A percentile compares a stretch with the other conserved stretches of the same genome.
phyloP scores from a whole-genome alignment of 1,140 invertebrate species.

The Aphaenogaster floridana region DNA sequence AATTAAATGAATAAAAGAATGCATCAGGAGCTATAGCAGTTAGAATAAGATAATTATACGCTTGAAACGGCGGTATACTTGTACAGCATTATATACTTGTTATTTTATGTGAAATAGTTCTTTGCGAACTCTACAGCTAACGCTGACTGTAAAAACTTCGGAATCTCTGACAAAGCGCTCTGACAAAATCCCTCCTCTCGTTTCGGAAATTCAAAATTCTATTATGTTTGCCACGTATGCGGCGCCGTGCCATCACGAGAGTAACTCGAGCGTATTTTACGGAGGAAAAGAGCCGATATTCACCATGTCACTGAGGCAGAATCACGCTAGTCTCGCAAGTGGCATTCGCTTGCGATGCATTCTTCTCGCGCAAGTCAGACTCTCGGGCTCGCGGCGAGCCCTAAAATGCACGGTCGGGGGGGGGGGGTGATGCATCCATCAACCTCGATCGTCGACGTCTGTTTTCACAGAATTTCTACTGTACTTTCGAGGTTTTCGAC shows the following conservation, averaged over 20 bases:
- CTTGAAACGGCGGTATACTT: not conserved
- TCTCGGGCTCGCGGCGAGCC: constrained; percentile 7
- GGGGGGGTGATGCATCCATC: constrained; percentile 14
- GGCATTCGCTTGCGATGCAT: constrained; percentile 51
- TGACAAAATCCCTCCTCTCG: not conserved
- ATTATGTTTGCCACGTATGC: constrained; percentile 50
- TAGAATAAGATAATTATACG: not conserved
- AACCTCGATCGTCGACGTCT: constrained; percentile 51
- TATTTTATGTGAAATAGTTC: not conserved
- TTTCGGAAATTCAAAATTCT: constrained; percentile 51
- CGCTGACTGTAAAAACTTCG: constrained; percentile 19
- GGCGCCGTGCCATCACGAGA: not conserved
- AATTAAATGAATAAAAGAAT: constrained; percentile 25
- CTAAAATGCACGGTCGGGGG: constrained; percentile 13
- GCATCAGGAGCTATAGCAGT: not conserved
- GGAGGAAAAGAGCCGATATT: constrained; percentile 26
- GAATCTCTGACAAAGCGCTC: constrained; percentile 25
- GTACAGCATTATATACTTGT: not conserved
- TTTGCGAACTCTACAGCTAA: not conserved
- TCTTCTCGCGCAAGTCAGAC: constrained; percentile 12
- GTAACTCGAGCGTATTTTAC: constrained; percentile 51
- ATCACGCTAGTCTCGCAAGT: constrained; percentile 46
- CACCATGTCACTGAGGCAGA: constrained; percentile 18
- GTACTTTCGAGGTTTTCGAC: constrained; percentile 29
- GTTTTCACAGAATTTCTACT: constrained; percentile 47